Evolutionary conservation across 2,797 vertebrate genomes (phyloP).

Genomic region (Tinamus major): DNA sequence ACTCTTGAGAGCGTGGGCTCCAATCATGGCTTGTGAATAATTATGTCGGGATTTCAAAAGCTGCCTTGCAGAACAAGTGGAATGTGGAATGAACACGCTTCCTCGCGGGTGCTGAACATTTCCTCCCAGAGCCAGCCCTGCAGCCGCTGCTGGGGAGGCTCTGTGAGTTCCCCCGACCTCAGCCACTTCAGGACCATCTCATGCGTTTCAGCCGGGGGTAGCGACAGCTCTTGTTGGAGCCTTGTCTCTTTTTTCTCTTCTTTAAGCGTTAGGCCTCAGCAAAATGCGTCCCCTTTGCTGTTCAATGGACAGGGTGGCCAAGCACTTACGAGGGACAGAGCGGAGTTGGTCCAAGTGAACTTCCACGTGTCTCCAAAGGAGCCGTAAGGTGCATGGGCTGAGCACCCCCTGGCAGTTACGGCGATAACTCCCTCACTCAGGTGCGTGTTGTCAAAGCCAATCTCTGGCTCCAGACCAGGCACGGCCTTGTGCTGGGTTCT

Average conservation of each 20-base stretch:
- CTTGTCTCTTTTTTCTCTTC: neutral
- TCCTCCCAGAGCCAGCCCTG: neutral
- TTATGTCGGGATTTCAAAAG: conserved; percentile 20
- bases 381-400: neutral
- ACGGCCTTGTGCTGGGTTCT: neutral
- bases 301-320: neutral
- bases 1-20: neutral
- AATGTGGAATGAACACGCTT: conserved; percentile 1
- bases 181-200: neutral
- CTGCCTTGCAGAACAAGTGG: neutral
- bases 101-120: neutral
- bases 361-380: neutral
- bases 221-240: neutral
- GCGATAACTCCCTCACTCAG: accelerated
- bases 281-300: neutral
- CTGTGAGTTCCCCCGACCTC: neutral
- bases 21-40: conserved; percentile 36
- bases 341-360: neutral
- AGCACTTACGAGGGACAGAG: neutral
- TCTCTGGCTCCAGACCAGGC: neutral
- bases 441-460: neutral
- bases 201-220: neutral
- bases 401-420: neutral
- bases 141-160: neutral
- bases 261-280: neutral